Percentiles rank a stretch among this genome's conserved stretches.
Evolutionary conservation across 1,140 invertebrate species (phyloP).

Genomic region (Drosophila subobscura): DNA sequence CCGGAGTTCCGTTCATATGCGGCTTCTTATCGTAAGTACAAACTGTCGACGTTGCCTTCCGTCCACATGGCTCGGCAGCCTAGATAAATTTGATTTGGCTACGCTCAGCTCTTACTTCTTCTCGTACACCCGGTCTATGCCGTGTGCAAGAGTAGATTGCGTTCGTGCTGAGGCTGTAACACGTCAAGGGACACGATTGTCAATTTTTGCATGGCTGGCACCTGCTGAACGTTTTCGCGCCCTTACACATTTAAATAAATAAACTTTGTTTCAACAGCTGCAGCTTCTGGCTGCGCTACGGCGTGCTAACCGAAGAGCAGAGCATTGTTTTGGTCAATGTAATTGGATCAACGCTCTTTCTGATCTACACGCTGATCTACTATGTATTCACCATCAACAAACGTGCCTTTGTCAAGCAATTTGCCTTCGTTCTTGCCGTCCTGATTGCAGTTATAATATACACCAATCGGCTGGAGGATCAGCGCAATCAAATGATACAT

Average conservation of each 20-base stretch:
- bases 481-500: constrained; percentile 61
- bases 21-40: constrained; percentile 90
- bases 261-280: constrained; percentile 62
- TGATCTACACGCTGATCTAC: constrained; percentile 86
- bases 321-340: constrained; percentile 88
- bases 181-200: constrained; percentile 1
- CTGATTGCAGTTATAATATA: constrained; percentile 63
- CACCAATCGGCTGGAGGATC: constrained; percentile 55
- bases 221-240: not conserved
- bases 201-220: constrained; percentile 32
- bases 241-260: not conserved
- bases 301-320: constrained; percentile 86
- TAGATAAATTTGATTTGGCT: constrained; percentile 33
- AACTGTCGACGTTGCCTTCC: constrained; percentile 61
- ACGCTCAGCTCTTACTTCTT: constrained; percentile 3
- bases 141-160: not conserved
- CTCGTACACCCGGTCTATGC: not conserved
- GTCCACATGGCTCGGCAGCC: not conserved
- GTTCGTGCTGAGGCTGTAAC: too few species aligned
- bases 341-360: constrained; percentile 87
- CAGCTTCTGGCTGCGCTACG: constrained; percentile 88
- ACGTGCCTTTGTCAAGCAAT: constrained; percentile 70
- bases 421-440: constrained; percentile 58
- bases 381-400: constrained; percentile 85
- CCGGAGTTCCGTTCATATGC: constrained; percentile 89